A percentile compares a stretch with the other conserved stretches of the same genome.
These are phyloP conservation scores for Neogobius melanostomus DNA, from an alignment of 2,113 vertebrate species.

Conservation along the genomic window DNA sequence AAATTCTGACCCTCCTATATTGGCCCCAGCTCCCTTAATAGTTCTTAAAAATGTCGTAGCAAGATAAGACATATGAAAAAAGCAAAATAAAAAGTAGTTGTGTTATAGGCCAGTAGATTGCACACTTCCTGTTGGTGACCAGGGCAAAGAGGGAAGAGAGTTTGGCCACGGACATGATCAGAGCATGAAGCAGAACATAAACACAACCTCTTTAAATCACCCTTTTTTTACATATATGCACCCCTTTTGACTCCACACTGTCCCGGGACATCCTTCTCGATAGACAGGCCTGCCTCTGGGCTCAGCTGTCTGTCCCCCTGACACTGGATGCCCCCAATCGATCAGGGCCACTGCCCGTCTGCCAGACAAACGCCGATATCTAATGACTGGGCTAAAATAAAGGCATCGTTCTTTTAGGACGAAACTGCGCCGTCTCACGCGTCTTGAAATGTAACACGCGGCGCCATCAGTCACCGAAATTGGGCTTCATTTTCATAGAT, in stretches of 20 bases:
- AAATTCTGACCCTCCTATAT: too few species aligned
- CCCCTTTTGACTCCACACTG: conserved; percentile 13
- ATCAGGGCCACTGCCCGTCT: conserved; percentile 71
- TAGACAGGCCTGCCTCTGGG: conserved; percentile 55
- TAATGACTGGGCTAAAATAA: conserved; percentile 60
- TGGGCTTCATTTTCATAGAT: conserved; percentile 54
- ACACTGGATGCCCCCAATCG: conserved; percentile 67
- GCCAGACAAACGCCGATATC: conserved; percentile 68
- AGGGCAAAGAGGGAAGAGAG: too few species aligned
- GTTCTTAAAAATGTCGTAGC: too few species aligned
- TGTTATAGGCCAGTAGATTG: too few species aligned
- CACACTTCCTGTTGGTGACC: too few species aligned
- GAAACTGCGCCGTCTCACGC: conserved; percentile 12
- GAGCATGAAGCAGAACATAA: too few species aligned
- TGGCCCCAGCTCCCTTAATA: too few species aligned
- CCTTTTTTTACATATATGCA: conserved; percentile 61
- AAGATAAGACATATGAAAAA: too few species aligned
- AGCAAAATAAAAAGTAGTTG: too few species aligned
- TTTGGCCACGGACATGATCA: too few species aligned
- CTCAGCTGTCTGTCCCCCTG: conserved; percentile 58
- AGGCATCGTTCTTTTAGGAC: conserved; percentile 47
- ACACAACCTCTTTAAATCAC: too few species aligned
- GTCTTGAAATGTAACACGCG: conserved; percentile 2
- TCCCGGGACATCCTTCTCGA: conserved; percentile 51
- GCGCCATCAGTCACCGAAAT: conserved; percentile 21